Evolutionary conservation across 1,140 invertebrate species (phyloP).

Genomic region (Brachionus rotundiformis): DNA sequence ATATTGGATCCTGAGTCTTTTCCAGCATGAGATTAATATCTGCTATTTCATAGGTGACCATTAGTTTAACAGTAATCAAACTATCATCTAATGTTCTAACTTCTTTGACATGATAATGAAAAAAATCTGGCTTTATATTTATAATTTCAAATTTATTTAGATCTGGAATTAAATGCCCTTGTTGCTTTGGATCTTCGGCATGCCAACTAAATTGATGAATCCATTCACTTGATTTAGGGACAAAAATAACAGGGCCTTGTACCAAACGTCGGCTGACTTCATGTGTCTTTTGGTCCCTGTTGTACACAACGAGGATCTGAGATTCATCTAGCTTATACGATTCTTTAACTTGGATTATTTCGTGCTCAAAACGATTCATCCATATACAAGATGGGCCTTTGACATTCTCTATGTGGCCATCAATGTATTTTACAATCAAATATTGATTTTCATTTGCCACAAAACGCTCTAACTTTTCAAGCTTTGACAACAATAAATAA

Average conservation of each 20-base stretch:
- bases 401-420: background rate
- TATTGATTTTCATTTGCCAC: slow-evolving; percentile 58
- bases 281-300: slow-evolving; percentile 55
- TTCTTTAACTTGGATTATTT: slow-evolving; percentile 54
- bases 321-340: slow-evolving; percentile 59
- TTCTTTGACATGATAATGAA: slow-evolving; percentile 62
- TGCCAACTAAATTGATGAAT: slow-evolving; percentile 62
- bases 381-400: background rate
- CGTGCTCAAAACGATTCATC: slow-evolving; percentile 54
- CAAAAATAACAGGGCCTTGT: slow-evolving; percentile 4
- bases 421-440: slow-evolving; percentile 53
- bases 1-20: slow-evolving; percentile 62
- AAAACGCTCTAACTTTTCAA: slow-evolving; percentile 56
- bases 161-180: slow-evolving; percentile 58
- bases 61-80: slow-evolving; percentile 62
- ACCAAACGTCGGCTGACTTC: slow-evolving; percentile 51
- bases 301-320: slow-evolving; percentile 61
- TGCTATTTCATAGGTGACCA: slow-evolving; percentile 60
- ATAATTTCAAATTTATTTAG: slow-evolving; percentile 57
- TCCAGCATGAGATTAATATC: slow-evolving; percentile 63
- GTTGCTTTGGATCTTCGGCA: slow-evolving; percentile 57
- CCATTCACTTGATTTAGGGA: slow-evolving; percentile 55
- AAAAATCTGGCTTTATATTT: slow-evolving; percentile 60
- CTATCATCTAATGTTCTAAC: slow-evolving; percentile 62
- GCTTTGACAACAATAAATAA: slow-evolving; percentile 58